Evolutionary conservation across 2,113 vertebrate species (phyloP).

Genomic region (Isurus oxyrinchus): DNA sequence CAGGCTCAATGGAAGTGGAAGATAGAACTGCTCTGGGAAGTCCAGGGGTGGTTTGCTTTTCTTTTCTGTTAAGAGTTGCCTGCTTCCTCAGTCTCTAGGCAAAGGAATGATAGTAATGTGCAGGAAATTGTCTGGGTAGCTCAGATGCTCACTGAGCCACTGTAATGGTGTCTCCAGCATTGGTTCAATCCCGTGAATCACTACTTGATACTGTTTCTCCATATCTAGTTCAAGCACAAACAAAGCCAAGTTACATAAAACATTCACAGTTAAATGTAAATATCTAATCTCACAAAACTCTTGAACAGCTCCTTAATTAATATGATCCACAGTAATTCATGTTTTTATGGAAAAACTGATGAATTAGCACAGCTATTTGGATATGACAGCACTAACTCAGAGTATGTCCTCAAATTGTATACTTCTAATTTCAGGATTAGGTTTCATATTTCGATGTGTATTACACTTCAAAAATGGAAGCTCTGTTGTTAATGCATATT

Average conservation of each 20-base stretch:
- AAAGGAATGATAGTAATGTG: slow-evolving; percentile 83
- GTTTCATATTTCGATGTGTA: neutral
- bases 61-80: slow-evolving; percentile 37
- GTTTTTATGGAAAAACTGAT: neutral
- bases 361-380: neutral
- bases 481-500: neutral
- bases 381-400: neutral
- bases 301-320: neutral
- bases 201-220: slow-evolving; percentile 80
- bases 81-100: slow-evolving; percentile 73
- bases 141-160: slow-evolving; percentile 97
- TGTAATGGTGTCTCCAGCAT: slow-evolving; percentile 93
- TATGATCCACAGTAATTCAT: neutral
- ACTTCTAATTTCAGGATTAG: neutral
- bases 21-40: slow-evolving; percentile 51
- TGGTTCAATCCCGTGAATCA: slow-evolving; percentile 96
- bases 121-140: slow-evolving; percentile 97
- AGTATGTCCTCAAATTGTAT: neutral
- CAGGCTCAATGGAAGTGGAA: slow-evolving; percentile 49
- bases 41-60: slow-evolving; percentile 41
- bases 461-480: neutral
- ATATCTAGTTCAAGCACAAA: slow-evolving; percentile 72
- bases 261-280: neutral
- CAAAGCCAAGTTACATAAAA: slow-evolving; percentile 49
- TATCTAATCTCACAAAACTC: neutral